phyloP scores from a whole-genome alignment of 2,797 vertebrate species.

The Poecilia velifera region DNA sequence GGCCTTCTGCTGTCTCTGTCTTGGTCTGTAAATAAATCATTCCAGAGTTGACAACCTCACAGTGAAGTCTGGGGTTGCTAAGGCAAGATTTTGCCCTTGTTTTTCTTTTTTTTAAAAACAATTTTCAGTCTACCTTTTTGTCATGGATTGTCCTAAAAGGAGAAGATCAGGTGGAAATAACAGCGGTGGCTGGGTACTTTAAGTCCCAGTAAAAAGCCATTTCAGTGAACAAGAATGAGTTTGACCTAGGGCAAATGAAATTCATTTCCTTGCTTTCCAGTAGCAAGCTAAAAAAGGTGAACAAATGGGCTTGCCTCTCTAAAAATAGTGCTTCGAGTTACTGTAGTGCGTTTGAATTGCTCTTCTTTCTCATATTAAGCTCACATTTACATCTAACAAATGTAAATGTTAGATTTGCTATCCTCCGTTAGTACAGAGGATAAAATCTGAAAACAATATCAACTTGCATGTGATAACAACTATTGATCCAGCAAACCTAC shows the following conservation, averaged over 20 bases:
- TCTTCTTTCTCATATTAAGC: not conserved
- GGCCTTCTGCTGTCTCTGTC: not conserved
- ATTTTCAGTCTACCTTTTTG: not conserved
- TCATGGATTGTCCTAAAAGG: not conserved
- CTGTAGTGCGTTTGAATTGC: not conserved
- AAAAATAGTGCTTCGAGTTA: not conserved
- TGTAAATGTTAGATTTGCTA: too few species aligned
- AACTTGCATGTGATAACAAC: not conserved
- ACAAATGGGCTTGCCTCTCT: constrained; percentile 3
- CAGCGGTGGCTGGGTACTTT: not conserved
- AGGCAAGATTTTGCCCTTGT: too few species aligned
- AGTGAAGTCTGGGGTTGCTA: not conserved
- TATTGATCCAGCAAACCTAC: not conserved
- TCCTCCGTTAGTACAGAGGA: not conserved
- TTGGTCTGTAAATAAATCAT: not conserved
- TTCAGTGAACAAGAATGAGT: constrained; percentile 5
- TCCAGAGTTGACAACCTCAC: not conserved
- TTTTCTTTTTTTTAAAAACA: not conserved
- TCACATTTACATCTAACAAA: not conserved
- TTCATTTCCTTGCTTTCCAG: not conserved
- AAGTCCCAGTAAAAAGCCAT: constrained; percentile 1
- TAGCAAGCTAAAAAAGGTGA: not conserved
- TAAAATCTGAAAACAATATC: not conserved
- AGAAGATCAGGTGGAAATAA: constrained; percentile 1
- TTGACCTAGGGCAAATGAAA: constrained; percentile 7